A percentile compares a stretch with the other conserved stretches of the same genome.
These are phyloP conservation scores for Melanostigma gelatinosum DNA, from an alignment of 2,113 vertebrate genomes.

Conservation along the genomic window DNA sequence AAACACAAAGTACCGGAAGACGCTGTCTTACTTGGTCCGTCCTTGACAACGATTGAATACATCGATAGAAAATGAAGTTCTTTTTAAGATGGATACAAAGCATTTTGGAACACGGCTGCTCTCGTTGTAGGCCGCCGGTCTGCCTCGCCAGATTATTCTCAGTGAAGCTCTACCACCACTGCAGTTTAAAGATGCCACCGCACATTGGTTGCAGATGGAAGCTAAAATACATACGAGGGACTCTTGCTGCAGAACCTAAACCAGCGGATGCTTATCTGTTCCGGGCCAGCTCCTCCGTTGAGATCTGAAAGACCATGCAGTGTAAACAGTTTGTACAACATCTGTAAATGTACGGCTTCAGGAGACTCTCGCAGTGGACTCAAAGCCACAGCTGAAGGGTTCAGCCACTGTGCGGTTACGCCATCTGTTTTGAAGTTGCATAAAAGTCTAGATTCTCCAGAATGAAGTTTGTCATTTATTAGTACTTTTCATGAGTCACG, in stretches of 20 bases:
- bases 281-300: slow-evolving; percentile 32
- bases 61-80: neutral
- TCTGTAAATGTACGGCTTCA: slow-evolving; percentile 68
- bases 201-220: slow-evolving; percentile 58
- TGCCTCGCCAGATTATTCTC: slow-evolving; percentile 5
- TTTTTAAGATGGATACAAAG: neutral
- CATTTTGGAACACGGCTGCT: neutral
- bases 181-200: slow-evolving; percentile 13
- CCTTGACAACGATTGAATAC: slow-evolving; percentile 2
- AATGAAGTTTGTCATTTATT: slow-evolving; percentile 66
- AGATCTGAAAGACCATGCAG: slow-evolving; percentile 39
- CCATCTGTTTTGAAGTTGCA: slow-evolving; percentile 60
- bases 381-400: slow-evolving; percentile 51
- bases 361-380: slow-evolving; percentile 49
- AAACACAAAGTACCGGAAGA: neutral
- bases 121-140: neutral
- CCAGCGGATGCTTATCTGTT: slow-evolving; percentile 55
- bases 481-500: slow-evolving; percentile 49
- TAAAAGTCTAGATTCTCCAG: slow-evolving; percentile 29
- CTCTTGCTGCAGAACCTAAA: slow-evolving; percentile 19
- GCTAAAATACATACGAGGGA: slow-evolving; percentile 12
- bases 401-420: slow-evolving; percentile 41
- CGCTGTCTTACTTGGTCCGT: neutral
- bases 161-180: slow-evolving; percentile 19
- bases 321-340: slow-evolving; percentile 72